phyloP scores from a whole-genome alignment of 1,140 invertebrate genomes.

The Drosophila malerkotliana region DNA sequence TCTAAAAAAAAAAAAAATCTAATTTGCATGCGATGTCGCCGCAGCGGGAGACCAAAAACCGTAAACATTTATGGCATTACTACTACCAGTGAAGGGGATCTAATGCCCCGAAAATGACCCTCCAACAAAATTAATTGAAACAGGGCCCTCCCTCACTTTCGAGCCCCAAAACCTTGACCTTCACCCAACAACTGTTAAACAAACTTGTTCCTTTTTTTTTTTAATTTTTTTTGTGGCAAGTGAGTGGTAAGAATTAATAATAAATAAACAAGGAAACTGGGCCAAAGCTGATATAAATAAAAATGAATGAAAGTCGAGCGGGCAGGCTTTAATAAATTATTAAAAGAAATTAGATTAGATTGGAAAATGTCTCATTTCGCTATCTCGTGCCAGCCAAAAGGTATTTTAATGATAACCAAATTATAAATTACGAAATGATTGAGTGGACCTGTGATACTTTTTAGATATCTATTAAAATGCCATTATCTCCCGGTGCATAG shows the following conservation, averaged over 20 bases:
- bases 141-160: background rate
- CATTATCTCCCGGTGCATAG: constrained; percentile 16
- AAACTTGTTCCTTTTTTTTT: constrained; percentile 25
- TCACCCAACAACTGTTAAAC: constrained; percentile 31
- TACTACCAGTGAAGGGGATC: background rate
- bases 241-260: constrained; percentile 31
- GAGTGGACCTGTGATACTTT: constrained; percentile 3
- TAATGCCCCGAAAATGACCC: background rate
- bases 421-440: constrained; percentile 34
- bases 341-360: constrained; percentile 33
- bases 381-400: background rate
- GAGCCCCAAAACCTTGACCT: constrained; percentile 35
- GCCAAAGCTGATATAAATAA: constrained; percentile 35
- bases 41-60: constrained; percentile 17
- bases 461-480: constrained; percentile 23
- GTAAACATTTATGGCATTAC: constrained; percentile 43
- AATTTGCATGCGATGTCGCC: constrained; percentile 42
- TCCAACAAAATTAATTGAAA: constrained; percentile 30
- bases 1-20: constrained; percentile 23
- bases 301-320: constrained; percentile 33
- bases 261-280: constrained; percentile 31
- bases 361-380: constrained; percentile 4
- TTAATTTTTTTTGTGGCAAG: background rate
- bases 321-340: constrained; percentile 17
- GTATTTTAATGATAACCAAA: constrained; percentile 18